phyloP scores from a whole-genome alignment of 2,113 vertebrate genomes.

The Pelecanoides urinatrix region DNA sequence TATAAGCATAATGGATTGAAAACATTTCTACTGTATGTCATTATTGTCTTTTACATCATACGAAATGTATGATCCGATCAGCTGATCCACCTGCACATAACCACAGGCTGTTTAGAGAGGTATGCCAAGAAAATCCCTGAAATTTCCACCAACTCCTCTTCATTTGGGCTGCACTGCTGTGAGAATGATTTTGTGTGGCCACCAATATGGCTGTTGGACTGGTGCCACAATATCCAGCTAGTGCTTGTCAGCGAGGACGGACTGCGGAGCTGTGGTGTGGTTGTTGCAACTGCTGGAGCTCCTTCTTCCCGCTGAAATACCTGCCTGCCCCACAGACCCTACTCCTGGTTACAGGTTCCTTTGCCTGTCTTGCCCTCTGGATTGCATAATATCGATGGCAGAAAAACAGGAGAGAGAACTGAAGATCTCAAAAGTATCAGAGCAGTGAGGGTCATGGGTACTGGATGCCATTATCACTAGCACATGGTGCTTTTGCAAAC shows the following conservation, averaged over 20 bases:
- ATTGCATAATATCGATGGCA: neutral
- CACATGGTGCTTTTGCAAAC: neutral
- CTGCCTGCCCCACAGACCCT: accelerated
- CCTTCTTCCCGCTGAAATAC: neutral
- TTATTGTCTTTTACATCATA: neutral
- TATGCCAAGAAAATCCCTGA: neutral
- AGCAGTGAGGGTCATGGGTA: neutral
- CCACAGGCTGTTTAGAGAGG: neutral
- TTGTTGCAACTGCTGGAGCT: neutral
- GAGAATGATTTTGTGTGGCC: neutral
- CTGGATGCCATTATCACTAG: neutral
- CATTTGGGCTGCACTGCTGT: neutral
- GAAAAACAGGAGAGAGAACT: neutral
- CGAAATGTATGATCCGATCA: neutral
- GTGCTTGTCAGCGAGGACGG: neutral
- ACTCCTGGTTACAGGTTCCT: neutral
- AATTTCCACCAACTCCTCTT: neutral
- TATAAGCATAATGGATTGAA: neutral
- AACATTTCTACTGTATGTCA: neutral
- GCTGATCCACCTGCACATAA: neutral
- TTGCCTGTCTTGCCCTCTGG: neutral
- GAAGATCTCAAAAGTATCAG: neutral
- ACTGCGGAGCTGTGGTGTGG: neutral
- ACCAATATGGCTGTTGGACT: neutral
- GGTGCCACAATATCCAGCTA: neutral